Percentiles rank a stretch among this genome's conserved stretches.
These are phyloP conservation scores for Lasioglossum figueresi DNA, from an alignment of 2,888 invertebrate genomes.

Conservation along the genomic window DNA sequence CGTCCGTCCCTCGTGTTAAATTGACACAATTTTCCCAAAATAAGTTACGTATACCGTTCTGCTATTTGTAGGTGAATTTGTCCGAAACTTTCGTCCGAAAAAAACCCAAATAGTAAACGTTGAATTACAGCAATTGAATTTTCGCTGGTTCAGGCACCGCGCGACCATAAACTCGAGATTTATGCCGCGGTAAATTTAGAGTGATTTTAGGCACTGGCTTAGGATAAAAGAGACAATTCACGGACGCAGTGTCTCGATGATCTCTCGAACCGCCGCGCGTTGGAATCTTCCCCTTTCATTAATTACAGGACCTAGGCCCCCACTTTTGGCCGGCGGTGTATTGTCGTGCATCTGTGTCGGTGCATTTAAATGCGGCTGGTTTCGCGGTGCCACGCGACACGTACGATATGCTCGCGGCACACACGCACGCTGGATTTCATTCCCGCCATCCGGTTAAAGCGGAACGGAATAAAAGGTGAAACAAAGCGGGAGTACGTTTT, in stretches of 20 bases:
- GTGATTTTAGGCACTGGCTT: neutral
- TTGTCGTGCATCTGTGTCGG: neutral
- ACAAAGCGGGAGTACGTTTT: slow-evolving; percentile 72
- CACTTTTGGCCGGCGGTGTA: neutral
- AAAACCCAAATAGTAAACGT: too few species aligned
- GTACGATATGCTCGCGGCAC: slow-evolving; percentile 32
- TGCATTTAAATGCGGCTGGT: slow-evolving; percentile 53
- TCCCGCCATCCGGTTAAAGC: slow-evolving; percentile 74
- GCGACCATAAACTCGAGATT: neutral
- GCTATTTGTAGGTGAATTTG: too few species aligned
- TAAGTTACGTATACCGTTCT: too few species aligned
- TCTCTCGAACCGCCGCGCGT: slow-evolving; percentile 1
- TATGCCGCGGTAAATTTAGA: neutral
- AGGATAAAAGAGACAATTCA: neutral
- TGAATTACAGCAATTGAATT: neutral
- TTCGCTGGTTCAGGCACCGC: neutral
- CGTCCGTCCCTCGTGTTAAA: too few species aligned
- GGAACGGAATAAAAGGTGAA: slow-evolving; percentile 73
- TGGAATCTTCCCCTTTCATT: neutral
- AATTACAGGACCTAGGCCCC: neutral
- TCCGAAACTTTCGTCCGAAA: too few species aligned
- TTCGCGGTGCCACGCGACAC: slow-evolving; percentile 54
- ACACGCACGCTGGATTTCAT: slow-evolving; percentile 68
- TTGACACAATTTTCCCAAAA: too few species aligned
- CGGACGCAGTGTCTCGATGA: slow-evolving; percentile 1